A percentile compares a stretch with the other conserved stretches of the same genome.
These are phyloP conservation scores for Eristalis pertinax DNA, from an alignment of 2,888 invertebrate species.

Conservation along the genomic window DNA sequence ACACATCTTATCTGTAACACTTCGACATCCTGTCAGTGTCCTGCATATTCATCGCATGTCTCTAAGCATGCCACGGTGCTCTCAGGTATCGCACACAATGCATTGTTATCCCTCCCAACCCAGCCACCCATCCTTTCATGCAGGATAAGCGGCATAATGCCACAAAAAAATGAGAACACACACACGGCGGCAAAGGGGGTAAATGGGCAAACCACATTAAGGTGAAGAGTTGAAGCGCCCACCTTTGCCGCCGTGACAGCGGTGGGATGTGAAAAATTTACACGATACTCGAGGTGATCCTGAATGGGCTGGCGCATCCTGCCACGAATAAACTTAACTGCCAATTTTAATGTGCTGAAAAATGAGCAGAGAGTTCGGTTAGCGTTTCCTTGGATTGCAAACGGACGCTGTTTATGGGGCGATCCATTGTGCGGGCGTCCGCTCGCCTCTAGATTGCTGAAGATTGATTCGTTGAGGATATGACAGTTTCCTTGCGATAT, in stretches of 20 bases:
- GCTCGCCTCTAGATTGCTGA: slow-evolving; percentile 29
- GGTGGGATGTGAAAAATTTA: slow-evolving; percentile 43
- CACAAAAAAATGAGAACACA: not conserved
- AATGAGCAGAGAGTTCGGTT: slow-evolving; percentile 59
- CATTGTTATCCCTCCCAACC: slow-evolving; percentile 56
- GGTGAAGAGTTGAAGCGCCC: slow-evolving; percentile 44
- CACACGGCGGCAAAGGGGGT: not conserved
- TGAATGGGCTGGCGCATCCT: slow-evolving; percentile 68
- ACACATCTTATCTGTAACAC: slow-evolving; percentile 65
- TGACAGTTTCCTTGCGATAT: not conserved
- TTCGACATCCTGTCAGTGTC: slow-evolving; percentile 67
- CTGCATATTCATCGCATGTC: slow-evolving; percentile 59
- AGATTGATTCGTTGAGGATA: slow-evolving; percentile 1
- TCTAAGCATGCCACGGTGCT: slow-evolving; percentile 52
- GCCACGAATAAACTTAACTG: slow-evolving; percentile 68
- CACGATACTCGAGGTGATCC: slow-evolving; percentile 59
- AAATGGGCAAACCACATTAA: slow-evolving; percentile 67
- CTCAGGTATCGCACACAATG: slow-evolving; percentile 60
- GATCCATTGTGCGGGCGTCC: slow-evolving; percentile 27
- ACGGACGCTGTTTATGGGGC: slow-evolving; percentile 64
- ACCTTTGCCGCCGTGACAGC: not conserved
- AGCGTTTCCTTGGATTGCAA: slow-evolving; percentile 68
- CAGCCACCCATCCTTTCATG: slow-evolving; percentile 4
- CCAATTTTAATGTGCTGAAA: slow-evolving; percentile 68
- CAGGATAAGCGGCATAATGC: not conserved